Evolutionary conservation across 2,113 vertebrate species (phyloP), one percentile per base, ranked within the genome.

Genomic region (Vidua chalybeata): DNA sequence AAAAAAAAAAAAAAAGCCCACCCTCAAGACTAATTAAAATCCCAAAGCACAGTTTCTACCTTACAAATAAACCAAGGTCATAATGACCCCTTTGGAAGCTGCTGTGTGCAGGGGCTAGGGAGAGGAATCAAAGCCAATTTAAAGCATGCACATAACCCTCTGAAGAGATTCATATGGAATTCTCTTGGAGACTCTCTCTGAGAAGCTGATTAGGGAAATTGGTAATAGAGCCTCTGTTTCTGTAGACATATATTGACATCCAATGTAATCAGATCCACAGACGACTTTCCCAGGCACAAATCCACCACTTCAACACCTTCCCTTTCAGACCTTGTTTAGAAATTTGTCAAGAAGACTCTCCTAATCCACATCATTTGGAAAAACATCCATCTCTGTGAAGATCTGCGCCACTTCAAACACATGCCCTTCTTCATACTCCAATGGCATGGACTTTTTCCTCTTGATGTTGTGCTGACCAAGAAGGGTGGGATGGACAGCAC

Each of bases 361-460:
- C 41, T 41, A 69, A 61, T 55, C 19, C 45, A 12, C 13, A 33
- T 41, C 11, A 49, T 11, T 16, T 26, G 41, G 73, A 61, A 41
- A 59, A 86, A 27, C 7, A 46, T 3, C 17, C 26, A 15, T 9
- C 1, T 0, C 51, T n/a, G 23, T 2, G 2, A 72, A n/a, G 45
- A 15, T 59, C 58, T 82, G 52, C 52, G 66, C 27, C 17, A 14
- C 56, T 49, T 86, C 55, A 66, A 66, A 73, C 27, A 13, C 0
- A 0, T 4, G 17, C 13, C 21, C 49, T 49, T 55, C 79, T 51
- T 72, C 41, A 10, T 6, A 15, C 45, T 75, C 28, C 43, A 27
- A 9, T 52, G 21, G 27, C 15, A 19, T 0, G 0, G 13, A 48
- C 18, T 7, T 52, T 52, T 72, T 63, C 39, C 18, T 82, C 35